phyloP scores from a whole-genome alignment of 37 sponge, comb jelly and placozoan genomes.

The Diacarnus erythraeanus region DNA sequence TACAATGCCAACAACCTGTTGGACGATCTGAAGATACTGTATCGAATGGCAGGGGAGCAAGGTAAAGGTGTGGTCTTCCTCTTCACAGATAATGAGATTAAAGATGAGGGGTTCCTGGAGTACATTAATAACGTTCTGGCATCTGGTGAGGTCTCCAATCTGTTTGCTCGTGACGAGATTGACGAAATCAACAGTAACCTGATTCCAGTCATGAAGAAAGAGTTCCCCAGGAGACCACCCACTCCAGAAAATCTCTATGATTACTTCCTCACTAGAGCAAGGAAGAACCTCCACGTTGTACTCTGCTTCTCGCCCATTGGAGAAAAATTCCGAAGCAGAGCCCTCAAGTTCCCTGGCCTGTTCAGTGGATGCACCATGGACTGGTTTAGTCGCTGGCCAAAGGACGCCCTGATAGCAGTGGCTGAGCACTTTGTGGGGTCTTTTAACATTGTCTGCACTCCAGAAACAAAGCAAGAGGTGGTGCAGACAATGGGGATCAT shows the following conservation, averaged over 20 bases:
- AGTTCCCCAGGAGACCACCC: constrained; percentile 93
- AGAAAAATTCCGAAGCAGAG: constrained; percentile 96
- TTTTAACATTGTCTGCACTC: constrained; percentile 84
- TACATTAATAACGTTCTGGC: constrained; percentile 99
- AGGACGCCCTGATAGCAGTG: constrained; percentile 97
- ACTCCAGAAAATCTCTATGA: constrained; percentile 98
- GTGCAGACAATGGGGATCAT: constrained; percentile 95
- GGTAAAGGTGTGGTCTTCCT: constrained; percentile 97
- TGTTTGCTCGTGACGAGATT: constrained; percentile 97
- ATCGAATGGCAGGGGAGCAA: constrained; percentile 85
- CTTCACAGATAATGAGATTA: constrained; percentile 99
- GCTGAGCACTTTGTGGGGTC: constrained; percentile 90
- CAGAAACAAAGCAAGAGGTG: constrained; percentile 85
- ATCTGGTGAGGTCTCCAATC: constrained; percentile 97
- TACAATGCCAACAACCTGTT: constrained; percentile 96
- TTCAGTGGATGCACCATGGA: constrained; percentile 99
- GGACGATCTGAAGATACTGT: constrained; percentile 96
- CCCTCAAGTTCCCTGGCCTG: constrained; percentile 98
- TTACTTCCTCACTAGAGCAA: constrained; percentile 93
- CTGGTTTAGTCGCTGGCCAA: constrained; percentile 99
- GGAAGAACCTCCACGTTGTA: constrained; percentile 97
- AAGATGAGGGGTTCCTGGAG: constrained; percentile 98
- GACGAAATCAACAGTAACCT: constrained; percentile 94
- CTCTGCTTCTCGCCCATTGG: constrained; percentile 99
- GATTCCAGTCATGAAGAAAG: constrained; percentile 98